Base-by-base conservation (phyloP, 37 sponge, comb jelly and placozoan species). In the Beroe ovata region DNA sequence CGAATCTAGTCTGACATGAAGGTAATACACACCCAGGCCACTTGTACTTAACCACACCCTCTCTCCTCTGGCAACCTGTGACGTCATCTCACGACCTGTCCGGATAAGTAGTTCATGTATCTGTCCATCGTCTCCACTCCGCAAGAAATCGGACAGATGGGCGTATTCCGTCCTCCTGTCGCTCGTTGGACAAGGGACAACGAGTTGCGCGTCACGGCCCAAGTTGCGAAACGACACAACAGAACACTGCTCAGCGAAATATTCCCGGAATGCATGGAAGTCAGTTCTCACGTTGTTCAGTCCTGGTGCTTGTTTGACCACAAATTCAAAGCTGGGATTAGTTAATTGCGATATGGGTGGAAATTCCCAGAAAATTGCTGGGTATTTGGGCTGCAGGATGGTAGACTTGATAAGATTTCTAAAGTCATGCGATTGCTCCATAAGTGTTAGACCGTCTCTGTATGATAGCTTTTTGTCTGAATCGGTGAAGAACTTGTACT, bases 291-390 rank as follows among this genome's bases (percentile, higher is more conserved):
- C 84, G 1, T 6, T 2, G 22, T 8, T 42, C 47, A 77, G 54
- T 8, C 4, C n/a, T 19, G 39, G 35, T 18, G 84, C 84, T 14
- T 77, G 39, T 8, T 39, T 42, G 1, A 77, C 54, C 4, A 77
- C 33, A 77, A 77, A 77, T 54, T 77, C 84, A 29, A 77, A 77
- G 54, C 54, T 77, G n/a, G 42, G 54, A 41, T 8, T 23, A 20
- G 54, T n/a, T 8, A 32, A 21, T 29, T 19, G 19, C 6, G 84
- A 77, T 18, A 77, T 33, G 22, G 84, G 84, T 1, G 84, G 84
- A 42, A 77, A 42, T 39, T 77, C 84, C 84, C 84, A 77, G 38
- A 77, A 77, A 1, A 77, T 26, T 4, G 84, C 84, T 41, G 84
- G 36, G 33, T 42, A 77, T 30, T 77, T 38, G 20, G 26, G 42